A percentile compares a stretch with the other conserved stretches of the same genome.
Evolutionary conservation across 2,888 invertebrate genomes (phyloP).

Genomic region (Drosophila cognata): DNA sequence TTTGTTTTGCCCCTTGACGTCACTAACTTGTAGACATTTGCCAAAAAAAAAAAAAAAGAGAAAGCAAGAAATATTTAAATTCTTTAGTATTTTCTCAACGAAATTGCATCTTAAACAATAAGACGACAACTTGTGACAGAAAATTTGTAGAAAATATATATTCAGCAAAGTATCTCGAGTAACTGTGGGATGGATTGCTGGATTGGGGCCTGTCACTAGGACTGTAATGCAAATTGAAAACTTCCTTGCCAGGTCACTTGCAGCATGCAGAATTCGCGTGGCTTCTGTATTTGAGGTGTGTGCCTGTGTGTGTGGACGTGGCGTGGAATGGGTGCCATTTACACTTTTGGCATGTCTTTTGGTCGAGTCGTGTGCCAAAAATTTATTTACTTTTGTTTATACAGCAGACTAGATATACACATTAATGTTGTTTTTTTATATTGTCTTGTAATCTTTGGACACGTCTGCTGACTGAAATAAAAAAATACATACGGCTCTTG

Average conservation of each 20-base stretch:
- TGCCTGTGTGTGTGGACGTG: slow-evolving; percentile 15
- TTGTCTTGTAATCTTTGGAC: slow-evolving; percentile 40
- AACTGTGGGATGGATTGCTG: slow-evolving; percentile 3
- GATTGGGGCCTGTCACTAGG: slow-evolving; percentile 6
- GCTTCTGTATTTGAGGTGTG: slow-evolving; percentile 8
- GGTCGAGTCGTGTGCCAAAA: slow-evolving; percentile 67
- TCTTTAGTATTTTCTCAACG: slow-evolving; percentile 9
- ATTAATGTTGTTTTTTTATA: slow-evolving; percentile 13
- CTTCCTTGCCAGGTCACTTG: slow-evolving; percentile 54
- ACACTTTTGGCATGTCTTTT: slow-evolving; percentile 33
- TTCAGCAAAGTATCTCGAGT: slow-evolving; percentile 22
- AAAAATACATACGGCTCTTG: background rate
- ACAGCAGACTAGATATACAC: slow-evolving; percentile 13
- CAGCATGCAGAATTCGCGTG: slow-evolving; percentile 48
- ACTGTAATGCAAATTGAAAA: slow-evolving; percentile 42
- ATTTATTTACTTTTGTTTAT: slow-evolving; percentile 59
- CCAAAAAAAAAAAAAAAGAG: slow-evolving; percentile 19
- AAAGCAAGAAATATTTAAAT: slow-evolving; percentile 32
- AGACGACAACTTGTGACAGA: slow-evolving; percentile 56
- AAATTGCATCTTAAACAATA: slow-evolving; percentile 56
- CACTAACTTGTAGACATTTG: slow-evolving; percentile 54
- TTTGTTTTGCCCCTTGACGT: slow-evolving; percentile 75
- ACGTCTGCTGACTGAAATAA: slow-evolving; percentile 40
- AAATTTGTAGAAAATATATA: slow-evolving; percentile 56
- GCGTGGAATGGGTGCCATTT: background rate